Evolutionary conservation across 2,113 vertebrate species (phyloP).

Genomic region (Thalassoma bifasciatum): DNA sequence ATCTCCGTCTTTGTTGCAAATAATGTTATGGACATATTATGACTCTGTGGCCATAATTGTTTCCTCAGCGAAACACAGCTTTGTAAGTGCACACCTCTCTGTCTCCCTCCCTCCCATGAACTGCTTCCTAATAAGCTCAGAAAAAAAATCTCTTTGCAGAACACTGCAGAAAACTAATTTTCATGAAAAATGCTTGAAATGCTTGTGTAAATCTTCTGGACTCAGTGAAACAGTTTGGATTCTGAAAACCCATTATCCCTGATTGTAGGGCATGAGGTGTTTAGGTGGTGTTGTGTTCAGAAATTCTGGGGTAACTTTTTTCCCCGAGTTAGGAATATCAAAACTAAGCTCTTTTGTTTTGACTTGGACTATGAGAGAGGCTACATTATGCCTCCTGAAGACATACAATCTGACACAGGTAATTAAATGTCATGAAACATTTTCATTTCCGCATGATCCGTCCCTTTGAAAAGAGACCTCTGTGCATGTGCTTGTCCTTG

Average conservation of each 20-base stretch:
- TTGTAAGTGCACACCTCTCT: background rate
- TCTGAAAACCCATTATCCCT: conserved; percentile 3
- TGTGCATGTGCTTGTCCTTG: conserved; percentile 6
- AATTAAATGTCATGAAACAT: conserved; percentile 10
- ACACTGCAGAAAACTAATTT: background rate
- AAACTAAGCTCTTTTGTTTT: background rate
- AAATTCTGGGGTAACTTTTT: background rate
- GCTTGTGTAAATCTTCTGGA: background rate
- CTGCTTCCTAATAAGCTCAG: background rate
- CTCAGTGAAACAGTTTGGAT: background rate
- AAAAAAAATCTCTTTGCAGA: background rate
- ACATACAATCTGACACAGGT: conserved; percentile 7
- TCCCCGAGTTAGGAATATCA: background rate
- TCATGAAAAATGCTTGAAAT: background rate
- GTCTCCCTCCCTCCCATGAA: background rate
- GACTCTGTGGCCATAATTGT: background rate
- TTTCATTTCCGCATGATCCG: background rate
- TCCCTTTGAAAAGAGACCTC: conserved; percentile 1
- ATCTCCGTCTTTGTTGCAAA: background rate
- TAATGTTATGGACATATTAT: background rate
- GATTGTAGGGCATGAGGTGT: conserved; percentile 13
- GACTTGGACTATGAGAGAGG: background rate
- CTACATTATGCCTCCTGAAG: background rate
- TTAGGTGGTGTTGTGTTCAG: background rate
- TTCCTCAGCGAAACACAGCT: background rate